These are phyloP conservation scores for Lepidotrigona ventralis DNA, from an alignment of 1,140 invertebrate genomes.

Conservation along the genomic window DNA sequence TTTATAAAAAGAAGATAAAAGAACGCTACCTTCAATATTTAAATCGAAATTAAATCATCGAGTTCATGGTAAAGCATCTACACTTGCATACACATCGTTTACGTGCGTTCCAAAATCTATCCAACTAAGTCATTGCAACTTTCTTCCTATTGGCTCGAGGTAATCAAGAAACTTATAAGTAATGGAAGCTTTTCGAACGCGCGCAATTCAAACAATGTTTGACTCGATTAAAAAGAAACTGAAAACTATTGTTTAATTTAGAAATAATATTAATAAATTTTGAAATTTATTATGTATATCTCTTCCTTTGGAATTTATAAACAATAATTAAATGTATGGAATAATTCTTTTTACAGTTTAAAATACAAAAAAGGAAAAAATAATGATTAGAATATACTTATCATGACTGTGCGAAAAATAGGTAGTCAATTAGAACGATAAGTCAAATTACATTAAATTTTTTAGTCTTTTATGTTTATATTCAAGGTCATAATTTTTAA, in stretches of 20 bases:
- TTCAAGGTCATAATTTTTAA: conserved; percentile 10
- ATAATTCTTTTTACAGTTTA: not conserved
- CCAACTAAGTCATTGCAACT: not conserved
- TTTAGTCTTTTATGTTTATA: not conserved
- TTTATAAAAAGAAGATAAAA: not conserved
- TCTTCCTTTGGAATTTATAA: not conserved
- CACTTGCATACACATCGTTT: not conserved
- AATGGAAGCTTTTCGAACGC: not conserved
- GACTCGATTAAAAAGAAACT: not conserved
- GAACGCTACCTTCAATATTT: not conserved
- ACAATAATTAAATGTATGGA: not conserved
- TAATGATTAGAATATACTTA: not conserved
- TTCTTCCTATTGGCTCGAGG: not conserved
- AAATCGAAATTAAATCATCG: not conserved
- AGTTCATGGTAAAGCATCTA: not conserved
- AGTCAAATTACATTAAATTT: not conserved
- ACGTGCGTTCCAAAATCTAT: not conserved
- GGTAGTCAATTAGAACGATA: not conserved
- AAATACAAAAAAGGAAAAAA: not conserved
- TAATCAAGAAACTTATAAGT: too few relatives aligned
- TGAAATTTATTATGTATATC: too few relatives aligned
- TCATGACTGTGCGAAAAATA: not conserved
- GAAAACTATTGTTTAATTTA: not conserved
- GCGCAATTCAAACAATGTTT: not conserved
- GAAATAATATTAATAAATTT: not conserved